These are phyloP conservation scores for Drosophila suboccidentalis DNA, from an alignment of 2,888 invertebrate species.

Conservation along the genomic window DNA sequence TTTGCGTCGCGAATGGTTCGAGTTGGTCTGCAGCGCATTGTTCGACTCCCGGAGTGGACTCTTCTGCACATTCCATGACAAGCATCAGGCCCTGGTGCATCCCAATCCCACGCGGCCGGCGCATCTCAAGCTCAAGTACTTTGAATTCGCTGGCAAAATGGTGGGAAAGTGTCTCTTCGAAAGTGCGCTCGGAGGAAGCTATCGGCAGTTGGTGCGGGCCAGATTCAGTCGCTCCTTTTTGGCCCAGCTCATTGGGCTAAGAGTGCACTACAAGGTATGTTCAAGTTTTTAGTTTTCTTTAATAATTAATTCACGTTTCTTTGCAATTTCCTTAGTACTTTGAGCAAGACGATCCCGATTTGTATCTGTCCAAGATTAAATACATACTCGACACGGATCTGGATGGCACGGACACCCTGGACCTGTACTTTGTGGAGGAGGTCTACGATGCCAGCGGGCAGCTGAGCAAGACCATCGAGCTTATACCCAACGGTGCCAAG, in stretches of 20 bases:
- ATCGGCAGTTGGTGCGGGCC: slow-evolving; percentile 95
- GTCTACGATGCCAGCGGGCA: slow-evolving; percentile 93
- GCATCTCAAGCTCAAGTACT: slow-evolving; percentile 93
- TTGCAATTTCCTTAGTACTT: slow-evolving; percentile 90
- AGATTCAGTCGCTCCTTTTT: slow-evolving; percentile 96
- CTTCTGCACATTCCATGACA: slow-evolving; percentile 94
- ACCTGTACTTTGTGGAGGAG: slow-evolving; percentile 95
- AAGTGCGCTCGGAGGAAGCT: slow-evolving; percentile 95
- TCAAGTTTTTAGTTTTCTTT: too few relatives aligned
- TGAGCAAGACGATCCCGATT: slow-evolving; percentile 97
- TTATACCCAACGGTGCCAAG: slow-evolving; percentile 93
- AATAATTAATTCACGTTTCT: too few relatives aligned
- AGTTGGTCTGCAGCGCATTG: slow-evolving; percentile 93
- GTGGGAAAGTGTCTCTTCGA: slow-evolving; percentile 98
- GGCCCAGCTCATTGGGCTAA: slow-evolving; percentile 96
- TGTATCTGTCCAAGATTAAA: slow-evolving; percentile 96
- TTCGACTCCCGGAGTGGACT: slow-evolving; percentile 94
- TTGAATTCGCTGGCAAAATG: slow-evolving; percentile 96
- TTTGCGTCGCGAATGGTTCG: slow-evolving; percentile 97
- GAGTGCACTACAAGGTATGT: slow-evolving; percentile 95
- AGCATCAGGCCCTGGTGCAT: slow-evolving; percentile 95
- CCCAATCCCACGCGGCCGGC: slow-evolving; percentile 93
- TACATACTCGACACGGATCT: slow-evolving; percentile 96
- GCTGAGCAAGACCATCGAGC: slow-evolving; percentile 91
- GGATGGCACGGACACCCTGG: slow-evolving; percentile 91